These are phyloP conservation scores for Parnassius glacialis DNA, from an alignment of 2,888 invertebrate genomes.

Conservation along the genomic window DNA sequence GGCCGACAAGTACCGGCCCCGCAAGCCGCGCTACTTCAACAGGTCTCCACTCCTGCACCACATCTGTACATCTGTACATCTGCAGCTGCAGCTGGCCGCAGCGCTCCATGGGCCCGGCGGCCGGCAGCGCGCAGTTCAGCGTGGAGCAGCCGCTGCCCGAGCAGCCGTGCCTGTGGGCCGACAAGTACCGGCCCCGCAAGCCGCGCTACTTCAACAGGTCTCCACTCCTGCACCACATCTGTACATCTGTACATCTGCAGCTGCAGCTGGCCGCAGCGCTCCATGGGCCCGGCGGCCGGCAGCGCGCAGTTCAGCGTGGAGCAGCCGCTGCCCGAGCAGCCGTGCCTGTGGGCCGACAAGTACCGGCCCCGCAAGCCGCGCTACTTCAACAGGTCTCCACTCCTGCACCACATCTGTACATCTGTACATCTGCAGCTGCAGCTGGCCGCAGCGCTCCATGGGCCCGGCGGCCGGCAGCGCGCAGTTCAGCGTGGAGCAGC, in stretches of 20 bases:
- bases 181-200: conserved; percentile 98
- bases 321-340: conserved; percentile 90
- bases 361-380: conserved; percentile 98
- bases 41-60: too few species aligned
- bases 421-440: conserved; percentile 19
- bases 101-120: conserved; percentile 90
- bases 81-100: too few species aligned
- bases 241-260: background rate
- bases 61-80: background rate
- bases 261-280: conserved; percentile 60
- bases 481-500: conserved; percentile 94
- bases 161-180: conserved; percentile 96
- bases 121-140: conserved; percentile 94
- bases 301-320: conserved; percentile 96
- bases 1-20: conserved; percentile 98
- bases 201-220: conserved; percentile 83
- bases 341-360: conserved; percentile 98
- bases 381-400: conserved; percentile 50
- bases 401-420: too few species aligned
- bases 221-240: too few species aligned
- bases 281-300: conserved; percentile 91
- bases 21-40: conserved; percentile 90
- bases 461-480: conserved; percentile 93
- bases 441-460: conserved; percentile 84
- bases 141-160: conserved; percentile 93